Conservation (phyloP, 2,113 vertebrate species). For the Malaclemys terrapin region DNA sequence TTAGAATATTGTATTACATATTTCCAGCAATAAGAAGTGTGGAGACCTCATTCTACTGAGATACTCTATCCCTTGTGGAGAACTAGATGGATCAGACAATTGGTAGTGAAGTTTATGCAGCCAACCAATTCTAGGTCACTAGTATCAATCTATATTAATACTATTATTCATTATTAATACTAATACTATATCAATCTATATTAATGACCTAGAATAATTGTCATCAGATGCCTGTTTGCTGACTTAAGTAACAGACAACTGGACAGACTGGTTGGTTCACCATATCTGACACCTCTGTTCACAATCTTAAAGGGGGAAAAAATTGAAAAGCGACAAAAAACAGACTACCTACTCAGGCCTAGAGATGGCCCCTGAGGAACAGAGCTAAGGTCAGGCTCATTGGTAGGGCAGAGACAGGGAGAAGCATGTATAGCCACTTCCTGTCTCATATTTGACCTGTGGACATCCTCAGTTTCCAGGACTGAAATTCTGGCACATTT, state of each 20-base stretch:
- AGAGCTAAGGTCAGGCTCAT: not conserved
- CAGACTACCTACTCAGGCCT: not conserved
- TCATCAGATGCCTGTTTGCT: not conserved
- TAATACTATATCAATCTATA: not conserved
- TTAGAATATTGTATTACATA: not conserved
- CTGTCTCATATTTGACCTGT: too few species aligned
- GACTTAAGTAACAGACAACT: not conserved
- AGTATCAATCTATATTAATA: not conserved
- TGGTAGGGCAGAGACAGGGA: not conserved
- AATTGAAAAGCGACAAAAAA: not conserved
- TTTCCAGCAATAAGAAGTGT: not conserved
- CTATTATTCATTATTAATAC: too few species aligned
- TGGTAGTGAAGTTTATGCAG: not conserved
- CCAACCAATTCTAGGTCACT: not conserved
- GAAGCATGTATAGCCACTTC: too few species aligned
- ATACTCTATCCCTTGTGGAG: too few species aligned
- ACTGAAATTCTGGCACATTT: not conserved
- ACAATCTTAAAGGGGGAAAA: not conserved
- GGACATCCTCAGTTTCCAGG: not conserved
- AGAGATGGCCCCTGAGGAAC: not conserved
- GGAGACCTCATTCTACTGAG: not conserved
- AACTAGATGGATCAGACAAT: not conserved
- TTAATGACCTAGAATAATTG: not conserved
- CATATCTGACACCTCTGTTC: not conserved
- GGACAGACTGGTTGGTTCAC: not conserved